Conservation (phyloP, 2,113 vertebrate genomes). For the Larimichthys polyactis region DNA sequence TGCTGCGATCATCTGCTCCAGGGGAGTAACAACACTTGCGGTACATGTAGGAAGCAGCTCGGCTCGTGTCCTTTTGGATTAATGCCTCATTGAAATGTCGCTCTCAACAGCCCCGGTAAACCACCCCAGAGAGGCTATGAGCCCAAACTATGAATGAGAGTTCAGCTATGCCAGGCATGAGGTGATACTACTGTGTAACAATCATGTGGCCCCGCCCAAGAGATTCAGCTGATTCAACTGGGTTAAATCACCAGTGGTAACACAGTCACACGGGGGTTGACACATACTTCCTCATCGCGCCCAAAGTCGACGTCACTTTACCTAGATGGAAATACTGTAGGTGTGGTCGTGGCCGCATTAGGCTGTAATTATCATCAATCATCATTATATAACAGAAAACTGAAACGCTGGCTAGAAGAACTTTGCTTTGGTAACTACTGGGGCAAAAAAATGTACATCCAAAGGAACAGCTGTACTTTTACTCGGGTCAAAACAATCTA, state of each 20-base stretch:
- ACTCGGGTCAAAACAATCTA: no score
- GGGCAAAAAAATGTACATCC: no score
- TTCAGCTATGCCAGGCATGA: background rate
- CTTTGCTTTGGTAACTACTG: no score
- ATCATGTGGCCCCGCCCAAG: background rate
- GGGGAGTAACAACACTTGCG: background rate
- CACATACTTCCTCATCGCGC: no score
- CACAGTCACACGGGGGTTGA: no score
- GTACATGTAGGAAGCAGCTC: background rate
- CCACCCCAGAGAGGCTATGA: background rate
- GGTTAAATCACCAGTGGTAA: background rate
- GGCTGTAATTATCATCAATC: no score
- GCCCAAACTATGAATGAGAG: background rate
- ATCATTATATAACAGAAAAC: no score
- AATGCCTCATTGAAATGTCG: background rate
- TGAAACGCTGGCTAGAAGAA: no score
- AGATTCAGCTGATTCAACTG: background rate
- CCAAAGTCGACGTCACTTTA: no score
- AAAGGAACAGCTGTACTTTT: no score
- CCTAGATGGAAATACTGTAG: no score
- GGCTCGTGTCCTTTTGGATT: background rate
- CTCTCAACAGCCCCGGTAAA: conserved; percentile 13
- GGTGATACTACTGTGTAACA: background rate
- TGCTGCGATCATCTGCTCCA: background rate
- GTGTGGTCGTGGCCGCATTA: no score